A percentile compares a stretch with the other conserved stretches of the same genome.
phyloP scores from a whole-genome alignment of 2,797 vertebrate species.

The Smutsia temminckii region DNA sequence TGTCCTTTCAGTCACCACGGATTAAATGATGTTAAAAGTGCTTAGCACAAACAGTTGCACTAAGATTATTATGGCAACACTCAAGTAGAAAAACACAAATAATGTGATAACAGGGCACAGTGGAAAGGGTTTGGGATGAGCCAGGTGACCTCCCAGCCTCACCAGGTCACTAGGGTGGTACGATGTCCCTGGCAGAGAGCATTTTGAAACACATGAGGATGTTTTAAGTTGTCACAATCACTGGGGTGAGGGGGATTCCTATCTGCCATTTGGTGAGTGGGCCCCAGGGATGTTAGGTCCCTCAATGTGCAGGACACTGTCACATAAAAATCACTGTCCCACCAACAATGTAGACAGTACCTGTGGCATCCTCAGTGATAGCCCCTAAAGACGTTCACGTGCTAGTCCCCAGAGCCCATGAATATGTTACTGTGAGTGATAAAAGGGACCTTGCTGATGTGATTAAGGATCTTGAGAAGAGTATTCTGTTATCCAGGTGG shows the following conservation, averaged over 20 bases:
- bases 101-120: neutral
- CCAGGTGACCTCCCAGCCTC: neutral
- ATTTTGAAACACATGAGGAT: neutral
- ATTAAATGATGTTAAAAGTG: neutral
- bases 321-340: neutral
- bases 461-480: neutral
- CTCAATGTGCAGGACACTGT: neutral
- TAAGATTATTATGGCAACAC: neutral
- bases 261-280: neutral
- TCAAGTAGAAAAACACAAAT: neutral
- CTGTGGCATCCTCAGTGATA: neutral
- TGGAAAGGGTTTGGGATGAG: neutral
- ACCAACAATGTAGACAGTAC: neutral
- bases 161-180: neutral
- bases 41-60: neutral
- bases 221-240: neutral
- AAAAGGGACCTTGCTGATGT: neutral
- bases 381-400: neutral
- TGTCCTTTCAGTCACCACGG: neutral
- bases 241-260: neutral
- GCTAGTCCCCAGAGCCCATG: neutral
- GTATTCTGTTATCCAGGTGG: neutral
- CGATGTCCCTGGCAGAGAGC: neutral
- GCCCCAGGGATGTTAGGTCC: neutral
- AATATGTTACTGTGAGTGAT: neutral